These are phyloP conservation scores for Aythya baeri DNA, from an alignment of 2,113 vertebrate species.

Conservation along the genomic window DNA sequence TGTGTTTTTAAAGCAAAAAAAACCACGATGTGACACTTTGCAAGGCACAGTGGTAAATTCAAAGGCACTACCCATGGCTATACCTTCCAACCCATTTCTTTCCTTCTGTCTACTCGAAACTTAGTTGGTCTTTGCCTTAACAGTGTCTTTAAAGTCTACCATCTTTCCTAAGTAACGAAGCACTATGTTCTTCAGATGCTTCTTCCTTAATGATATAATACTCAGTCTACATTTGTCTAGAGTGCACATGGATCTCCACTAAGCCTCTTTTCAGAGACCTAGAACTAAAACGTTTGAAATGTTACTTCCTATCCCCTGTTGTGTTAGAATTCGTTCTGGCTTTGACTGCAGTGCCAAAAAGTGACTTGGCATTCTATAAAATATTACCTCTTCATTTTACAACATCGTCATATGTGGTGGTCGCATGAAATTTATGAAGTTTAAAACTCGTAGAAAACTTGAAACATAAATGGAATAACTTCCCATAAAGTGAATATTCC, in stretches of 20 bases:
- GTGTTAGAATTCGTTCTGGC: not conserved
- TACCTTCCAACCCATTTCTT: not conserved
- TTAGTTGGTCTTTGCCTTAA: not conserved
- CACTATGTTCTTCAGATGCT: not conserved
- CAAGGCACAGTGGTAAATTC: not conserved
- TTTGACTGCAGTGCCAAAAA: not conserved
- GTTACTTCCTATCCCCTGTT: not conserved
- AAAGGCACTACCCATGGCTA: rapidly evolving
- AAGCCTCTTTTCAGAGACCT: not conserved
- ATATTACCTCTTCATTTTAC: not conserved
- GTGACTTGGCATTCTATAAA: not conserved
- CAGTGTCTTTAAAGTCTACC: not conserved
- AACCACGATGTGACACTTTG: not conserved
- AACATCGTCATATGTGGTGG: rapidly evolving
- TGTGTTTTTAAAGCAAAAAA: not conserved
- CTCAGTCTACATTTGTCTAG: not conserved
- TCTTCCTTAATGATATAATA: not conserved
- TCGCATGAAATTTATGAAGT: not conserved
- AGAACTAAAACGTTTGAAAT: not conserved
- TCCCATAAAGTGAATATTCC: not conserved
- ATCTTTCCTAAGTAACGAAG: not conserved
- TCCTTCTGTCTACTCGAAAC: not conserved
- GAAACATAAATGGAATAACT: not conserved
- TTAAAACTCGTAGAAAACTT: not conserved
- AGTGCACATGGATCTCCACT: rapidly evolving